Base-by-base conservation (phyloP, 2,888 invertebrate genomes). In the Chloroclystis v-ata region DNA sequence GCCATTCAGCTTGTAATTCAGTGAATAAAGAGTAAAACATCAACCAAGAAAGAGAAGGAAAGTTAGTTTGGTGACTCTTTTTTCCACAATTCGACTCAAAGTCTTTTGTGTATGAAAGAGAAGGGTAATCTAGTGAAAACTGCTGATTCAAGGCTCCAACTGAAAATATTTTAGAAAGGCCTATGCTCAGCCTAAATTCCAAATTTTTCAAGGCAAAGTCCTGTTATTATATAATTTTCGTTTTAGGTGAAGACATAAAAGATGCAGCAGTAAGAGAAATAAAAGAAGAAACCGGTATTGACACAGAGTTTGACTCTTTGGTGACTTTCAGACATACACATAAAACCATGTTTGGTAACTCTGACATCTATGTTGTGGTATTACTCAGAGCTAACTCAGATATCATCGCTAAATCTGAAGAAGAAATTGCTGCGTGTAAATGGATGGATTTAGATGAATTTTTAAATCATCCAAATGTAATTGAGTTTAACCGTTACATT, bases 221-320 rank as follows among this genome's bases (percentile, higher is more conserved):
- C n/a, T n/a, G 2, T 26, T 26, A 26, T 2, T 6, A 8, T 24
- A 1, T 25, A 26, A 28, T n/a, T 16, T 6, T 40, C 12, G 46
- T 77, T 82, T 37, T 68, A 95, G 95, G 93, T 45, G 97, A 98
- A 89, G 92, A 95, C 67, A 87, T 98, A 30, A 89, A 91, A 48
- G 92, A 93, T 62, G 96, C 97, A 9, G 96, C 93, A 0, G 89
- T 92, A 42, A 90, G 98, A 56, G 98, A 98, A 85, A 94, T 97
- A 0, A 84, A 90, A 43, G 98, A 98, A 85, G 98, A 98, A 85
- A 98, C 98, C 0, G 95, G 95, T 38, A 90, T 98, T 43, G 81
- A 90, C 57, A 89, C 94, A 0, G 89, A 91, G 62, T 97, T 96
- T 75, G 89, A 92, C 47, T 93, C 93, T 11, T 81, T 97, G 49